These are phyloP conservation scores for Leptopilina clavipes DNA, from an alignment of 1,140 invertebrate genomes.

Conservation along the genomic window DNA sequence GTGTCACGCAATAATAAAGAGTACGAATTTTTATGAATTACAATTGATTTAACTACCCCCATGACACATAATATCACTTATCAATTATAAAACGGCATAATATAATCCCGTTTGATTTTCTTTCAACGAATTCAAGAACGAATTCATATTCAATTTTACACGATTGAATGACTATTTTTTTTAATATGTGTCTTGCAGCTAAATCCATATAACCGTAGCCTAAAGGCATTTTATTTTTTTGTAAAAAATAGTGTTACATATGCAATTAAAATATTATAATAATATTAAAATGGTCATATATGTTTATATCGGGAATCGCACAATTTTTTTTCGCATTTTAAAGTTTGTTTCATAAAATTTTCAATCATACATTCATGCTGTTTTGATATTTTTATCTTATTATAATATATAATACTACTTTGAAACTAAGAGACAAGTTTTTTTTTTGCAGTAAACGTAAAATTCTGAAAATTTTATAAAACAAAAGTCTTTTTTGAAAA, in stretches of 20 bases:
- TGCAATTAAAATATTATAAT: background rate
- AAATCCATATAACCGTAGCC: background rate
- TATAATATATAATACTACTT: background rate
- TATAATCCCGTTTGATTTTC: background rate
- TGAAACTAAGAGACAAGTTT: background rate
- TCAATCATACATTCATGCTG: background rate
- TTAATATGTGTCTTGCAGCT: slow-evolving; percentile 1
- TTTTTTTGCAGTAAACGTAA: background rate
- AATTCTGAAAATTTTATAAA: slow-evolving; percentile 1
- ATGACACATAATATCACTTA: too few species aligned
- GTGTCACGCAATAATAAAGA: slow-evolving; percentile 27
- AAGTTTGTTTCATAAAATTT: background rate
- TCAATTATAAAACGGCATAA: background rate
- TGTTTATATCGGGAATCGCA: background rate
- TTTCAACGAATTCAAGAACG: background rate
- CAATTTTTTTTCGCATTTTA: background rate
- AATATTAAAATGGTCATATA: slow-evolving; percentile 5
- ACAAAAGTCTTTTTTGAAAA: background rate
- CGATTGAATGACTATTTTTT: background rate
- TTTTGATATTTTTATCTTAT: background rate
- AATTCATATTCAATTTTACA: background rate
- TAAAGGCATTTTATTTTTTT: background rate
- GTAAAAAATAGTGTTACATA: slow-evolving; percentile 19
- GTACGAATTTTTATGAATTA: slow-evolving; percentile 19
- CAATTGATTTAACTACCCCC: slow-evolving; percentile 22